Evolutionary conservation across 2,113 vertebrate genomes (phyloP).

Genomic region (Glareola pratincola): DNA sequence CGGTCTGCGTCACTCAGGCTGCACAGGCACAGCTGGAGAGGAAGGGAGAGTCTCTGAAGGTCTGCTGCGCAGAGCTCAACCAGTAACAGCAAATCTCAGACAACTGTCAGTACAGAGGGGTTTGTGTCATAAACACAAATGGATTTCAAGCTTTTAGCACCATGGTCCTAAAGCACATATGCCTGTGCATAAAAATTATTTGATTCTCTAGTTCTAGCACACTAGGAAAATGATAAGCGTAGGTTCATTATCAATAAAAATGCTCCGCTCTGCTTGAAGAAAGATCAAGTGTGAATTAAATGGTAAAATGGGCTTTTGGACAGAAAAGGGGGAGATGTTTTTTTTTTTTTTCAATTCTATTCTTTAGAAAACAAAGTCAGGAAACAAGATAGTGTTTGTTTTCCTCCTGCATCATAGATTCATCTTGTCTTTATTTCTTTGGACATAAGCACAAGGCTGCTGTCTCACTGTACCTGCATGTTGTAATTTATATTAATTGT

Average conservation of each 20-base stretch:
- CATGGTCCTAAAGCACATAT: not conserved
- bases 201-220: not conserved
- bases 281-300: not conserved
- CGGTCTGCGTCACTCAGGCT: conserved; percentile 59
- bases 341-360: not conserved
- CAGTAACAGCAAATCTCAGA: not conserved
- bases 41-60: not conserved
- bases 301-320: not conserved
- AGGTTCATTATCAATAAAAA: not conserved
- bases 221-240: not conserved
- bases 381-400: not conserved
- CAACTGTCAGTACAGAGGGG: not conserved
- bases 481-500: conserved; percentile 71
- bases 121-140: not conserved
- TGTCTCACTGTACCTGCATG: conserved; percentile 73
- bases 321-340: not conserved
- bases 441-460: not conserved
- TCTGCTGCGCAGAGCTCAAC: not conserved
- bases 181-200: not conserved
- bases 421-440: not conserved
- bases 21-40: conserved; percentile 73
- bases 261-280: not conserved
- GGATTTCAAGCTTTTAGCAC: not conserved
- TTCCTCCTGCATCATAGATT: not conserved
- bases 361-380: not conserved